phyloP scores from a whole-genome alignment of 2,113 vertebrate genomes.

The Orientallactaga bullata region DNA sequence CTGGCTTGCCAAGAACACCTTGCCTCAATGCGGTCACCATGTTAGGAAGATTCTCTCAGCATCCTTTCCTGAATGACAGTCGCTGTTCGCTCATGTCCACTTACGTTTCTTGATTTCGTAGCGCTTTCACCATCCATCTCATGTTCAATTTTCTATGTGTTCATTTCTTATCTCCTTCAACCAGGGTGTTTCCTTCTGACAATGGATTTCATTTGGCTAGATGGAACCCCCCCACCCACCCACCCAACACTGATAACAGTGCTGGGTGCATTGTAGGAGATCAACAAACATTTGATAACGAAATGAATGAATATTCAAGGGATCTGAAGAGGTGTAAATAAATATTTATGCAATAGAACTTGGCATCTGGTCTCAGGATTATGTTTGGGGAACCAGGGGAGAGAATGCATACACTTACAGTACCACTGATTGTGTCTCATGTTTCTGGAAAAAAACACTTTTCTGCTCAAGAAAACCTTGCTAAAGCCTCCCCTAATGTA shows the following conservation, averaged over 20 bases:
- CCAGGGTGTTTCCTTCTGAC: not conserved
- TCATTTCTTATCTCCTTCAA: not conserved
- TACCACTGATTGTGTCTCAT: not conserved
- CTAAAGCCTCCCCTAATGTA: not conserved
- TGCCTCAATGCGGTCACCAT: not conserved
- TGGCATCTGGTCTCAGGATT: conserved; percentile 5
- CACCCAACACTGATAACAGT: not conserved
- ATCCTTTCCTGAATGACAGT: not conserved
- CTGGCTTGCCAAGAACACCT: not conserved
- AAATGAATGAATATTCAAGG: conserved; percentile 17
- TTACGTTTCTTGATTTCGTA: not conserved
- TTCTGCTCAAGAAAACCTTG: not conserved
- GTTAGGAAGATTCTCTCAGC: not conserved
- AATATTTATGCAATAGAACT: not conserved
- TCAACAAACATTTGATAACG: conserved; percentile 19
- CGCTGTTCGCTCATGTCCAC: not conserved
- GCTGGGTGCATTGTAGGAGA: not conserved
- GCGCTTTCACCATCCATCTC: not conserved
- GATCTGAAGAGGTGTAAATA: not conserved
- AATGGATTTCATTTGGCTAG: conserved; percentile 15
- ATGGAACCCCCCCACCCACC: not conserved
- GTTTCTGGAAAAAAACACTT: not conserved
- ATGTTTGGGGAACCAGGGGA: not conserved
- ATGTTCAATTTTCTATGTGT: not conserved
- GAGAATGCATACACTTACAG: not conserved